Percentiles rank a stretch among this genome's conserved stretches.
phyloP scores from a whole-genome alignment of 2,113 vertebrate species.

The Indicator indicator region DNA sequence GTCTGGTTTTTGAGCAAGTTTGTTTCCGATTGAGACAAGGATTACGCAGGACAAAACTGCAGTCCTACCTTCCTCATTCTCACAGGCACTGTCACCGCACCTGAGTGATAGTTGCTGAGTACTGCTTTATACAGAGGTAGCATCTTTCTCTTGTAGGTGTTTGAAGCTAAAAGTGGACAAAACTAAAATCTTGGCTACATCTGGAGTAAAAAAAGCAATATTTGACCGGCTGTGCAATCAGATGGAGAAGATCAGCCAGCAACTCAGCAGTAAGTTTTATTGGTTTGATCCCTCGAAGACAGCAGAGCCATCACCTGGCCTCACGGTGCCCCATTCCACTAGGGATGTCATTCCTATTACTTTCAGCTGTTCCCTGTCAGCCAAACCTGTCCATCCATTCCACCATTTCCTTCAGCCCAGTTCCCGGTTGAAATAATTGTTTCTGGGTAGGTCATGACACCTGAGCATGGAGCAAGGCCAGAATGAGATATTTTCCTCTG shows the following conservation, averaged over 20 bases:
- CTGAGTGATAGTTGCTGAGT: background rate
- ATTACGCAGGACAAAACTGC: background rate
- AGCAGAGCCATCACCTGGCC: background rate
- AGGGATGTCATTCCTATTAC: background rate
- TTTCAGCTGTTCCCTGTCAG: background rate
- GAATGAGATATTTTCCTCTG: background rate
- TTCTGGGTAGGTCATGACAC: background rate
- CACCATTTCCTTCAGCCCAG: background rate
- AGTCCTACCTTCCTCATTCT: background rate
- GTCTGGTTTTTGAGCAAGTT: background rate
- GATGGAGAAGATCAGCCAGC: constrained; percentile 79
- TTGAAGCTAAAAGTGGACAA: constrained; percentile 87
- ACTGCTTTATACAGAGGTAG: background rate
- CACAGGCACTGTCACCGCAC: background rate
- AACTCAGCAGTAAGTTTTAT: constrained; percentile 79
- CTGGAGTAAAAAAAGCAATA: constrained; percentile 83
- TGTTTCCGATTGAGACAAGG: background rate
- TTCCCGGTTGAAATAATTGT: background rate
- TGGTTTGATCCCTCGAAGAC: background rate
- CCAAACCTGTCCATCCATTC: background rate
- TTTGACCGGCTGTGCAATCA: constrained; percentile 84
- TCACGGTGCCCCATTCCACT: background rate
- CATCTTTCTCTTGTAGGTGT: constrained; percentile 73
- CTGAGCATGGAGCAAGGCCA: background rate
- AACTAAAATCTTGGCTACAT: constrained; percentile 78